Evolutionary conservation across 2,888 invertebrate genomes (phyloP).

Genomic region (Halictus ligatus): DNA sequence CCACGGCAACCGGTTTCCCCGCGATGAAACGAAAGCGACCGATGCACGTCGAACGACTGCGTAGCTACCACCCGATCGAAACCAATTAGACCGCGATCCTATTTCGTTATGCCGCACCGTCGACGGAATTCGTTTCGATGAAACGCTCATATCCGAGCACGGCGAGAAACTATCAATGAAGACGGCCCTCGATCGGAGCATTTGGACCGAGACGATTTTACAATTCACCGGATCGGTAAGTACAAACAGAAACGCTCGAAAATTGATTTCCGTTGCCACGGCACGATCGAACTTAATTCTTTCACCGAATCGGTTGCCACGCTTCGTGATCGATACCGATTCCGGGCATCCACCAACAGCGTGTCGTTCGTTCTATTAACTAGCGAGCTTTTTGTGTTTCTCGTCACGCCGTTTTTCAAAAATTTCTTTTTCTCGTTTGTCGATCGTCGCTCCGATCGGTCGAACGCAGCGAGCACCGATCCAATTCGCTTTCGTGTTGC

Average conservation of each 20-base stretch:
- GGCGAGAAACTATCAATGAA: constrained; percentile 36
- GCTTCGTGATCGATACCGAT: constrained; percentile 58
- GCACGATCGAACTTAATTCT: constrained; percentile 54
- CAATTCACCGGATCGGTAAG: background rate
- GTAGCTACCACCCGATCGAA: background rate
- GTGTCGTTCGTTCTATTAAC: constrained; percentile 79
- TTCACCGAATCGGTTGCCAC: constrained; percentile 65
- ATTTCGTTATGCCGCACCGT: background rate
- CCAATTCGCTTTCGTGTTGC: constrained; percentile 61
- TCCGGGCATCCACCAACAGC: constrained; percentile 68
- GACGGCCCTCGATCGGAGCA: background rate
- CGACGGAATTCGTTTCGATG: constrained; percentile 9
- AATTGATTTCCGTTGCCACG: background rate
- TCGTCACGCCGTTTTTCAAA: background rate
- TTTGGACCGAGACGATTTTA: background rate
- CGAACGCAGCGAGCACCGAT: constrained; percentile 21
- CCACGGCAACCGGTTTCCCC: background rate
- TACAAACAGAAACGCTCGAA: background rate
- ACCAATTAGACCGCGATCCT: constrained; percentile 29
- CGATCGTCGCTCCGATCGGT: constrained; percentile 23
- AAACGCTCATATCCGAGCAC: constrained; percentile 27
- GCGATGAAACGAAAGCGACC: background rate
- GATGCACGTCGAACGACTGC: background rate
- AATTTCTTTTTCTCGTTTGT: background rate
- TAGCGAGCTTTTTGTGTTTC: constrained; percentile 20